phyloP scores from a whole-genome alignment of 2,113 vertebrate species.

The Xyliphius kryptos region DNA sequence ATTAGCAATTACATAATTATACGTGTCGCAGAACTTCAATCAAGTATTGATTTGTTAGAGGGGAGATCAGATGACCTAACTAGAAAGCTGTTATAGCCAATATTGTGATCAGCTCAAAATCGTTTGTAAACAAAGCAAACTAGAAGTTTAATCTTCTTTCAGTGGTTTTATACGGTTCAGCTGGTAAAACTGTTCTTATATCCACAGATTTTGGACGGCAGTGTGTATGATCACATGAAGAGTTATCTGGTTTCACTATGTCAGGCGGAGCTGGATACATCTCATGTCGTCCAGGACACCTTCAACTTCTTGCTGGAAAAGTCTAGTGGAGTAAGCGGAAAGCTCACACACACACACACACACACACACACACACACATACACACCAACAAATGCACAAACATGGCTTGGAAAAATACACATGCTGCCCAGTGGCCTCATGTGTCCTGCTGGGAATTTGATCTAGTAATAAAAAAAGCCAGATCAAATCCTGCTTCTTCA shows the following conservation, averaged over 20 bases:
- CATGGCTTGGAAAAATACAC: conserved; percentile 17
- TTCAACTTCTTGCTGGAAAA: conserved; percentile 83
- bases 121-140: too few species aligned
- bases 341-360: conserved; percentile 8
- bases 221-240: conserved; percentile 84
- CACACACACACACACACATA: not conserved
- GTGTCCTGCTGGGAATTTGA: conserved; percentile 34
- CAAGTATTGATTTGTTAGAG: too few species aligned
- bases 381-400: not conserved
- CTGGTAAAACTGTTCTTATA: conserved; percentile 8
- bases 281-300: conserved; percentile 78
- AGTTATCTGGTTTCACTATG: conserved; percentile 91
- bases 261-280: conserved; percentile 82
- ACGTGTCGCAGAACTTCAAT: too few species aligned
- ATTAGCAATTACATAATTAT: too few species aligned
- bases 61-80: too few species aligned
- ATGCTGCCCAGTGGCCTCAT: conserved; percentile 6
- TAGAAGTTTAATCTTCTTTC: not conserved
- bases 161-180: not conserved
- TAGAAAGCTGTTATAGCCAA: too few species aligned
- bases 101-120: too few species aligned
- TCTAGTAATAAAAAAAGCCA: conserved; percentile 13
- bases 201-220: conserved; percentile 81
- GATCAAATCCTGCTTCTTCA: conserved; percentile 13
- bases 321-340: conserved; percentile 74